phyloP scores from a whole-genome alignment of 2,888 invertebrate genomes.

The Papilio gigon region DNA sequence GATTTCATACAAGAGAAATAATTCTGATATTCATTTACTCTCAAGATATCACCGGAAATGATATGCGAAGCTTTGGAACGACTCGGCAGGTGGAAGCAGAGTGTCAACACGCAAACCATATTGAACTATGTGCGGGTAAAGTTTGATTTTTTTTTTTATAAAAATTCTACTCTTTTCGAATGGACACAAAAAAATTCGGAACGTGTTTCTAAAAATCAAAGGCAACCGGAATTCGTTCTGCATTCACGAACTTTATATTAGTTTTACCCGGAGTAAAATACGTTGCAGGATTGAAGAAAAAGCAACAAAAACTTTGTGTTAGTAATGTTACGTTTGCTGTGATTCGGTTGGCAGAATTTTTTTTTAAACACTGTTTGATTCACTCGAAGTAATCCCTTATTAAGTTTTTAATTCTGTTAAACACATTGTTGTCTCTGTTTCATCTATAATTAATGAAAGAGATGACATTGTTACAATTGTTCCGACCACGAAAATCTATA shows the following conservation, averaged over 20 bases:
- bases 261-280: neutral
- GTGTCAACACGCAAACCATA: conserved; percentile 50
- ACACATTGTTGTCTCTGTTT: neutral
- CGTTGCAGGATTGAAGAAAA: neutral
- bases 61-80: conserved; percentile 55
- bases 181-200: neutral
- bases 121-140: conserved; percentile 49
- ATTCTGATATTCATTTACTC: neutral
- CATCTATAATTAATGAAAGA: neutral
- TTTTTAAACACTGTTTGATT: too few species aligned
- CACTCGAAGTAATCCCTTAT: too few species aligned
- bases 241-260: conserved; percentile 1
- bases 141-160: neutral
- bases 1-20: neutral
- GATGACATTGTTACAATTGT: neutral
- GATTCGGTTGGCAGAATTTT: too few species aligned
- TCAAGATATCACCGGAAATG: conserved; percentile 71
- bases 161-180: neutral
- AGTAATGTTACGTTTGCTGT: too few species aligned
- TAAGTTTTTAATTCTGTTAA: too few species aligned
- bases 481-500: neutral
- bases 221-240: neutral
- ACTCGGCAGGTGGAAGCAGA: conserved; percentile 60
- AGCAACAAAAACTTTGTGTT: neutral
- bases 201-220: neutral